Evolutionary conservation across 2,113 vertebrate genomes (phyloP), one percentile per base, ranked within the genome.

Genomic region (Cariama cristata): DNA sequence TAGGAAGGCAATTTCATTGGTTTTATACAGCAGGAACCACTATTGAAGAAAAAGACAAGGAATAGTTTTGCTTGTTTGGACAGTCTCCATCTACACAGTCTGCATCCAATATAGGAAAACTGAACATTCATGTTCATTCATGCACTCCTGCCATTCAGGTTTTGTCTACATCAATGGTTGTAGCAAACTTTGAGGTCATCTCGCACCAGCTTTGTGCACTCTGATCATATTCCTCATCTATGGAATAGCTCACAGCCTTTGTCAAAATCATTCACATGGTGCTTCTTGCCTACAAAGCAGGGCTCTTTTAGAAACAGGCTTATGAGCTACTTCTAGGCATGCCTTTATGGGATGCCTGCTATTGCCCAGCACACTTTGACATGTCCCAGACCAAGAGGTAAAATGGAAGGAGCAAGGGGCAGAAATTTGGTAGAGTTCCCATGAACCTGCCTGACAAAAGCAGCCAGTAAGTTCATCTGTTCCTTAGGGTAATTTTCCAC

Each of bases 61-160:
- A 86, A 59, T 16, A 68, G 32, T 59, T 85, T 64, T 71, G 18
- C 22, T 73, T 67, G 47, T 83, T 68, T 63, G 66, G 71, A 82
- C 44, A 58, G 14, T 63, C 60, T 58, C 44, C 60, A 40, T 56
- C 77, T 66, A 49, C 3, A 18, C 6, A 62, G 47, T 49, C 79
- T 38, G 13, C 45, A 72, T 12, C 12, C 23, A 93, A 6, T 28
- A 44, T 0, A 2, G 1, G 5, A 75, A 77, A 26, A 67, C 0
- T 26, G 38, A 30, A 47, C 6, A 18, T 42, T 60, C 40, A 5
- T 20, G 4, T 62, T 86, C 42, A 50, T 67, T 66, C 24, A 9
- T n/a, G 47, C 76, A 77, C 42, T 77, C n/a, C 38, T 80, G 45
- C 2, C 59, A 22, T n/a, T 84, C 50, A 50, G 12, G 14, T 63